Base-by-base conservation (phyloP, 2,113 vertebrate genomes). In the Phrynosoma platyrhinos region DNA sequence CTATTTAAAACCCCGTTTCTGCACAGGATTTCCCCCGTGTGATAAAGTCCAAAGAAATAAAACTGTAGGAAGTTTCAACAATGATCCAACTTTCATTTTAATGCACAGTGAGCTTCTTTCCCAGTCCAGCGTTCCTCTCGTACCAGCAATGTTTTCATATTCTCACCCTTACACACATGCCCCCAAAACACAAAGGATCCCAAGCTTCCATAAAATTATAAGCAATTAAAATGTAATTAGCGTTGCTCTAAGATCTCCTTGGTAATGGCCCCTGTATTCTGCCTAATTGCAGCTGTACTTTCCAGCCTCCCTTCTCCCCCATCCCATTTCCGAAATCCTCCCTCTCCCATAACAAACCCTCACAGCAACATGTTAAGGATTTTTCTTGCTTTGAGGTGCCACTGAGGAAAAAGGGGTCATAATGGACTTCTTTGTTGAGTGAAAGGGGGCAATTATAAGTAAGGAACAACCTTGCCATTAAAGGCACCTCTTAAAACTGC, bases 341-440 rank as follows among this genome's bases (percentile, higher is more conserved):
- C 40, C 23, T 21, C 47, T 71, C 84, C 88, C 71, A 36, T 36
- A 36, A 87, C 76, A 76, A 83, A 69, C 42, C 74, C 91, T 93
- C 87, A 83, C 0, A 87, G 69, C 72, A 74, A 79, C 53, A 69
- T 89, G 93, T 91, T 90, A 92, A 93, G 58, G 91, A 92, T 90
- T 94, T 93, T 90, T 94, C 92, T 93, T 91, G 92, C 93, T 95
- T 92, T 91, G 92, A 96, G 94, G 94, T 94, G 94, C 94, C 91
- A 93, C 89, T 52, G 75, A 94, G 92, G 94, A 91, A 93, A 92
- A 94, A 91, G 90, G 94, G 89, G 84, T 85, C 83, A 95, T 95
- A 94, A 96, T 95, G 92, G 92, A 91, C 83, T 91, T 88, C 91
- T 93, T 96, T 96, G 95, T 95, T 93, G 80, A 81, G 88, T 52